Conservation (phyloP, 2,113 vertebrate species). For the Phalacrocorax carbo region DNA sequence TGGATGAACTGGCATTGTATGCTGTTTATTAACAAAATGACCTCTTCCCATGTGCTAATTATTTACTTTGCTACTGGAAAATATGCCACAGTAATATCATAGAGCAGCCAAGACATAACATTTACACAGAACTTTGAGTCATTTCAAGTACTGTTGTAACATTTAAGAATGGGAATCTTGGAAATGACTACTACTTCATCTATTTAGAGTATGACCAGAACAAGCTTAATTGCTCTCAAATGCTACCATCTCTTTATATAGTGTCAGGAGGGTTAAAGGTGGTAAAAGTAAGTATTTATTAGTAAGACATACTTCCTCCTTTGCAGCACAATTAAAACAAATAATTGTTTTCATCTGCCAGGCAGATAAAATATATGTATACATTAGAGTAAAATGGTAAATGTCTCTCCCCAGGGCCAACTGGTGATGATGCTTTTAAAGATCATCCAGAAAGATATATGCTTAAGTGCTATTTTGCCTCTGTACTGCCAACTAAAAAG, state of each 20-base stretch:
- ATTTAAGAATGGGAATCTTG: neutral
- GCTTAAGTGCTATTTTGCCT: neutral
- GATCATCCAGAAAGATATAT: neutral
- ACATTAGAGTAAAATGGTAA: neutral
- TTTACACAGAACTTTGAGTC: neutral
- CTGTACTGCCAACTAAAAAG: neutral
- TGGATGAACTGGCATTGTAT: neutral
- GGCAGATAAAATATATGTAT: neutral
- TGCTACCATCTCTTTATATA: neutral
- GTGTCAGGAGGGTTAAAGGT: neutral
- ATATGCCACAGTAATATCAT: neutral
- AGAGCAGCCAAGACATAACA: neutral
- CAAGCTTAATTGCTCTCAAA: neutral
- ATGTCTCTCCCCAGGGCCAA: neutral
- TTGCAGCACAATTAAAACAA: neutral
- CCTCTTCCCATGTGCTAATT: neutral
- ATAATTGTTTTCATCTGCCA: neutral
- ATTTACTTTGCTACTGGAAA: conserved; percentile 6
- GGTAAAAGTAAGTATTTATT: neutral
- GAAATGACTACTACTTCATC: neutral
- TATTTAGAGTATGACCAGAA: neutral
- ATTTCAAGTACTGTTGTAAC: neutral
- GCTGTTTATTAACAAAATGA: neutral
- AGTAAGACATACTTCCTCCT: neutral
- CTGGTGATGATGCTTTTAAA: neutral